Conservation (phyloP, 2,113 vertebrate species). For the Osmerus mordax region DNA sequence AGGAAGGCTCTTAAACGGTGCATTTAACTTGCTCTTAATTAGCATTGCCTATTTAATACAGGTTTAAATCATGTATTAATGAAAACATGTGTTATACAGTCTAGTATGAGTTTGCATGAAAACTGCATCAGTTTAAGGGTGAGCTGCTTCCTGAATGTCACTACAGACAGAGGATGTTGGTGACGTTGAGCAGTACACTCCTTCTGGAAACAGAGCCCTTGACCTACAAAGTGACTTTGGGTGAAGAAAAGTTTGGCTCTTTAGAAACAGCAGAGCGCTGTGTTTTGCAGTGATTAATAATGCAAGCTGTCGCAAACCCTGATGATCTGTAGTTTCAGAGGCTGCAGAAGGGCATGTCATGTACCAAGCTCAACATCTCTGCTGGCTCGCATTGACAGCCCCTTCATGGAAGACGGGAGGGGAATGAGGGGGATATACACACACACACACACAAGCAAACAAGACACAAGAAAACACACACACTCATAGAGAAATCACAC, state of each 20-base stretch:
- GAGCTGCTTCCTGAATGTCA: neutral
- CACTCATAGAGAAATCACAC: neutral
- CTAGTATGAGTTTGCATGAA: no score
- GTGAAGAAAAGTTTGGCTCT: neutral
- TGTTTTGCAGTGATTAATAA: conserved; percentile 1
- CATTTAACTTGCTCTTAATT: no score
- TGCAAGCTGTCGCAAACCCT: conserved; percentile 3
- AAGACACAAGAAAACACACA: neutral
- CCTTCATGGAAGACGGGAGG: neutral
- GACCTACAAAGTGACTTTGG: neutral
- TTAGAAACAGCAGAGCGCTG: neutral
- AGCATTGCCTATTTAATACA: no score
- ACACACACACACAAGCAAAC: neutral
- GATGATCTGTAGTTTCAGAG: neutral
- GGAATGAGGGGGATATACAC: neutral
- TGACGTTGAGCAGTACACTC: neutral
- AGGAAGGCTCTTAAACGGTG: no score
- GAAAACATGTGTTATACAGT: no score
- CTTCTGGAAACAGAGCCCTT: neutral
- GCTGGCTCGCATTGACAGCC: neutral
- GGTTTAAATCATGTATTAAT: no score
- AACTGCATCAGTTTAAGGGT: neutral
- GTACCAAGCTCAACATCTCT: neutral
- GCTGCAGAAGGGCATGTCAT: neutral
- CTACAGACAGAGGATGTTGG: neutral